A percentile compares a stretch with the other conserved stretches of the same genome.
Conservation (phyloP, 2,797 vertebrate species). For the Sebastes reedi region DNA sequence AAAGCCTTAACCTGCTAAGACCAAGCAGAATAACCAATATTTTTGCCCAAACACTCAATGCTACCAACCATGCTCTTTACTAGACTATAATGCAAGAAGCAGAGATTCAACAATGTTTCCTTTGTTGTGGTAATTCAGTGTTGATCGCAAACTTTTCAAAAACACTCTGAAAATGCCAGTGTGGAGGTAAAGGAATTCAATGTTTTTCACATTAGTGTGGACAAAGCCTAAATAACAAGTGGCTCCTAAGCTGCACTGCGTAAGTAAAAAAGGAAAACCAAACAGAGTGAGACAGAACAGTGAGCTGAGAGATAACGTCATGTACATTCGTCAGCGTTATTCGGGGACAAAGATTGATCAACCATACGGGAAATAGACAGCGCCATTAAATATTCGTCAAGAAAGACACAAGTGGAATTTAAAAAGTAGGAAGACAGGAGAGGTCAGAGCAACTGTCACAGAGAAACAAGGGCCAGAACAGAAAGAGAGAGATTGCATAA, state of each 20-base stretch:
- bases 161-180: not conserved
- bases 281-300: not conserved
- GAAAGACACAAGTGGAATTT: not conserved
- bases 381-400: constrained; percentile 2
- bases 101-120: not conserved
- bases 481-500: not conserved
- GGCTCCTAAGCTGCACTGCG: not conserved
- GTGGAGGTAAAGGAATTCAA: not conserved
- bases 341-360: constrained; percentile 16
- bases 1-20: not conserved
- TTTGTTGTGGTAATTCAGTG: not conserved
- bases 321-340: constrained; percentile 4
- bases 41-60: not conserved
- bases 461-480: not conserved
- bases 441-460: constrained; percentile 2
- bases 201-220: not conserved
- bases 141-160: not conserved
- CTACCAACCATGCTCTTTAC: not conserved
- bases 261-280: not conserved
- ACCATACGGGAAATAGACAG: constrained; percentile 6
- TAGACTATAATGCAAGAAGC: not conserved
- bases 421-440: constrained; percentile 3
- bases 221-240: not conserved
- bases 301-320: constrained; percentile 29
- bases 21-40: not conserved